Evolutionary conservation across 2,113 vertebrate species (phyloP).

Genomic region (Carassius carassius): DNA sequence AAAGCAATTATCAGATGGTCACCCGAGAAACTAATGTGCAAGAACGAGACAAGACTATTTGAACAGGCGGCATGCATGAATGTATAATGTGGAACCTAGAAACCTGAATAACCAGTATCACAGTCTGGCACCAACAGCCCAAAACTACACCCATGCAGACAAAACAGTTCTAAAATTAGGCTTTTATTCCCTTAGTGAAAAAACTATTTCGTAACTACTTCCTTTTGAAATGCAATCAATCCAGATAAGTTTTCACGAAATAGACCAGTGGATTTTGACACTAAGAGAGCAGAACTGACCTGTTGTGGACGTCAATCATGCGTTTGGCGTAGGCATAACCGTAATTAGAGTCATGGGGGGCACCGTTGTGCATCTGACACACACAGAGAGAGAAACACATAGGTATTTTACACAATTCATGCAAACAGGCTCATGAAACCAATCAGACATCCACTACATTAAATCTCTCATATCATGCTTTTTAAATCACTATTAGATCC

Average conservation of each 20-base stretch:
- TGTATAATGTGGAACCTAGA: not conserved
- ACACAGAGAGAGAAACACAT: not conserved
- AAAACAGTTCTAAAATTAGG: not conserved
- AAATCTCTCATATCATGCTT: not conserved
- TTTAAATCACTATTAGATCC: not conserved
- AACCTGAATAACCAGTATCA: not conserved
- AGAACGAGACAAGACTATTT: not conserved
- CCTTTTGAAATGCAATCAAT: not conserved
- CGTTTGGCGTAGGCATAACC: conserved; percentile 95
- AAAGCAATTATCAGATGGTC: no score
- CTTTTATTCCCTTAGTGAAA: no score
- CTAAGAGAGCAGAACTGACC: conserved; percentile 66
- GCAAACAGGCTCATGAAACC: not conserved
- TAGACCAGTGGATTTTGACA: not conserved
- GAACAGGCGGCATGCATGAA: not conserved
- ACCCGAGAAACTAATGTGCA: no score
- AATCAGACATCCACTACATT: not conserved
- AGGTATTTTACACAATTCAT: not conserved
- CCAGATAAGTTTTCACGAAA: not conserved
- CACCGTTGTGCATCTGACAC: conserved; percentile 87
- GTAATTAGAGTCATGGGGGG: conserved; percentile 92
- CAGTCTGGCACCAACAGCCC: not conserved
- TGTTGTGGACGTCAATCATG: conserved; percentile 94
- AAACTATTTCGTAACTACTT: no score
- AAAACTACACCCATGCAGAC: not conserved